These are phyloP conservation scores for Neogale vison DNA, from an alignment of 2,113 vertebrate genomes.

Conservation along the genomic window DNA sequence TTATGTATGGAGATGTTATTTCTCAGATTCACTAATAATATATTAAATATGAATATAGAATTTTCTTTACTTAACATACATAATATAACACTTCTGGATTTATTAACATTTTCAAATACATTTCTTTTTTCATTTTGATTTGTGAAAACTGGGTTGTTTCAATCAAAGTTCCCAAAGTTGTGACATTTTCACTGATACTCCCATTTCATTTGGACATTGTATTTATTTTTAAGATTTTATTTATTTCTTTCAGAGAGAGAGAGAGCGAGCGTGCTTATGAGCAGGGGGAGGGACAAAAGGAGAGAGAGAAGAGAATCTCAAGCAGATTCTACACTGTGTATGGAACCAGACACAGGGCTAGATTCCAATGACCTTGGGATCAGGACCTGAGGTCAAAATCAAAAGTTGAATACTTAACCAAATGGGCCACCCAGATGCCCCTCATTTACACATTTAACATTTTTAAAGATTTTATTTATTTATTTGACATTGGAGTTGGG, in stretches of 20 bases:
- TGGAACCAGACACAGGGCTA: not conserved
- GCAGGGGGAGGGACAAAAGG: too few species aligned
- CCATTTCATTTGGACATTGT: constrained; percentile 67
- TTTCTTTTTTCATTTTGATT: not conserved
- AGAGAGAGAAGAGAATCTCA: too few species aligned
- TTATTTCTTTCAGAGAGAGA: too few species aligned
- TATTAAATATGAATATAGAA: not conserved
- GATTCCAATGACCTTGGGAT: too few species aligned
- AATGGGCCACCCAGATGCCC: too few species aligned
- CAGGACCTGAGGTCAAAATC: too few species aligned
- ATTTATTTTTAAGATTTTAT: not conserved
- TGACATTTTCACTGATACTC: constrained; percentile 37
- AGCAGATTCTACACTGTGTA: not conserved
- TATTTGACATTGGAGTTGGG: too few species aligned
- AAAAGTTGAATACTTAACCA: not conserved
- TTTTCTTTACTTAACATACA: not conserved
- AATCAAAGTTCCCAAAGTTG: not conserved
- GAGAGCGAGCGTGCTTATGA: too few species aligned
- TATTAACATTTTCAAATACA: not conserved
- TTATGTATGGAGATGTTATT: not conserved
- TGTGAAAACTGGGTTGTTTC: not conserved
- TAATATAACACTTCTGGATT: not conserved
- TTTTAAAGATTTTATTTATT: too few species aligned
- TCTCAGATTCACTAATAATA: not conserved
- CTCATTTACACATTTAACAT: too few species aligned